These are phyloP conservation scores for Probaryconus sp. DNA, from an alignment of 1,140 invertebrate species.

Conservation along the genomic window DNA sequence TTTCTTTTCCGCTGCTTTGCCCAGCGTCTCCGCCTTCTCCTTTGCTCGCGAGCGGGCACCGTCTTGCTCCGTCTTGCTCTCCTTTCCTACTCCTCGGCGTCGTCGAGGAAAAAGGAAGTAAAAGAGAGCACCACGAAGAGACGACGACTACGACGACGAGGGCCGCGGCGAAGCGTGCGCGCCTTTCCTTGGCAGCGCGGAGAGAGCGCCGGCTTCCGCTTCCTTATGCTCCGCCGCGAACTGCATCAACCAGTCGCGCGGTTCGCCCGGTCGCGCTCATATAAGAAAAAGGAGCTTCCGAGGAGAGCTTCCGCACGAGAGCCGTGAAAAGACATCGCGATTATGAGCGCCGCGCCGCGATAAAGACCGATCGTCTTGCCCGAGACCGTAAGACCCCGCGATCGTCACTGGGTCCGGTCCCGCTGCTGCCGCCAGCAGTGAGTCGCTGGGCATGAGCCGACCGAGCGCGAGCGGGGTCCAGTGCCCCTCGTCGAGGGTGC, in stretches of 20 bases:
- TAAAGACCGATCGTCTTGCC: no score
- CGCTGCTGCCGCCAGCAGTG: no score
- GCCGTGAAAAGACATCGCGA: slow-evolving; percentile 2
- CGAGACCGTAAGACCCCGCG: no score
- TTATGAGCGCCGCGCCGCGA: slow-evolving; percentile 13
- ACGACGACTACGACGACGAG: slow-evolving; percentile 66
- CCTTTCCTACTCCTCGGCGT: slow-evolving; percentile 32
- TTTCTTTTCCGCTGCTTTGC: slow-evolving; percentile 33
- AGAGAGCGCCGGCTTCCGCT: slow-evolving; percentile 76
- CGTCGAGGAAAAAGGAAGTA: slow-evolving; percentile 57
- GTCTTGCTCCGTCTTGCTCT: slow-evolving; percentile 37
- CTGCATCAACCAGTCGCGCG: slow-evolving; percentile 78
- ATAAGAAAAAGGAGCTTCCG: slow-evolving; percentile 71
- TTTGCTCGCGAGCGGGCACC: slow-evolving; percentile 25
- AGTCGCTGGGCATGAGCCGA: no score
- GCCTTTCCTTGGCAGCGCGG: slow-evolving; percentile 74
- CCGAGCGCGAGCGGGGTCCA: no score
- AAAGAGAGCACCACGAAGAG: slow-evolving; percentile 60
- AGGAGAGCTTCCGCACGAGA: slow-evolving; percentile 38
- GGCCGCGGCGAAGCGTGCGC: slow-evolving; percentile 76
- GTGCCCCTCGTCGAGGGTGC: no score
- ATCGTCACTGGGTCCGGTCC: slow-evolving; percentile 13
- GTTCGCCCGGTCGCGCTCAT: slow-evolving; percentile 75
- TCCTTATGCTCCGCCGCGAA: slow-evolving; percentile 77
- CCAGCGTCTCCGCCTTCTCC: slow-evolving; percentile 42